phyloP scores from a whole-genome alignment of 2,113 vertebrate species.

The Semnopithecus entellus region DNA sequence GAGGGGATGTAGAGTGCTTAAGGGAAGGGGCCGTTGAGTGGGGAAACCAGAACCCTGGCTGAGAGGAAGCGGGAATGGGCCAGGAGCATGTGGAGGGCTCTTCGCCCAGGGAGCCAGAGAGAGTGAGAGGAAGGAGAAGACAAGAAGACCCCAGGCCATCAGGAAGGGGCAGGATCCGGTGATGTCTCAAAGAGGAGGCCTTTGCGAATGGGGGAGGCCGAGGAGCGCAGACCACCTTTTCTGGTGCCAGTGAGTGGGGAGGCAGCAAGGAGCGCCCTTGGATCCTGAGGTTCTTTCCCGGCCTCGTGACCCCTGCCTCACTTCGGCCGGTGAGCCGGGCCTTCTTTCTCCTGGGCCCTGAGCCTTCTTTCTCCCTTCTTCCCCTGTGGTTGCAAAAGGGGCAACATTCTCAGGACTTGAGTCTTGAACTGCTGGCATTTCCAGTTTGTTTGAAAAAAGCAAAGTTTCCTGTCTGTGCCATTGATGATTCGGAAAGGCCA shows the following conservation, averaged over 20 bases:
- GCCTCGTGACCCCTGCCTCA: rapidly evolving
- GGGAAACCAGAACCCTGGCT: rapidly evolving
- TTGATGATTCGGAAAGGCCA: neutral
- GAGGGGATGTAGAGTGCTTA: rapidly evolving
- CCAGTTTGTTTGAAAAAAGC: neutral
- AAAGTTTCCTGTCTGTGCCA: rapidly evolving
- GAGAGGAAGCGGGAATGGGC: neutral
- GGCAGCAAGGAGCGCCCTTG: neutral
- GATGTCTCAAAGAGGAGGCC: too few species aligned
- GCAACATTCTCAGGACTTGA: rapidly evolving
- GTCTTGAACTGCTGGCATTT: too few species aligned
- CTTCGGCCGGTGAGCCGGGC: rapidly evolving
- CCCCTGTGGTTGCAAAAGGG: too few species aligned
- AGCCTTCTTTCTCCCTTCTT: neutral
- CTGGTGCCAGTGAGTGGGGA: neutral
- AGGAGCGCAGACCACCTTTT: rapidly evolving
- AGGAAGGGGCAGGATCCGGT: neutral
- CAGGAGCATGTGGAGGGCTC: rapidly evolving
- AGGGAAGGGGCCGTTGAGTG: rapidly evolving
- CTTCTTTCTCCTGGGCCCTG: too few species aligned
- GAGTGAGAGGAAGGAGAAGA: too few species aligned
- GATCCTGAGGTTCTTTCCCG: neutral
- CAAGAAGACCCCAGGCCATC: too few species aligned
- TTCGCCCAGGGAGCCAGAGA: too few species aligned
- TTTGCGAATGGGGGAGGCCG: rapidly evolving